Percentiles rank a stretch among this genome's conserved stretches.
phyloP scores from a whole-genome alignment of 2,888 invertebrate genomes.

The Amphiduros pacificus region DNA sequence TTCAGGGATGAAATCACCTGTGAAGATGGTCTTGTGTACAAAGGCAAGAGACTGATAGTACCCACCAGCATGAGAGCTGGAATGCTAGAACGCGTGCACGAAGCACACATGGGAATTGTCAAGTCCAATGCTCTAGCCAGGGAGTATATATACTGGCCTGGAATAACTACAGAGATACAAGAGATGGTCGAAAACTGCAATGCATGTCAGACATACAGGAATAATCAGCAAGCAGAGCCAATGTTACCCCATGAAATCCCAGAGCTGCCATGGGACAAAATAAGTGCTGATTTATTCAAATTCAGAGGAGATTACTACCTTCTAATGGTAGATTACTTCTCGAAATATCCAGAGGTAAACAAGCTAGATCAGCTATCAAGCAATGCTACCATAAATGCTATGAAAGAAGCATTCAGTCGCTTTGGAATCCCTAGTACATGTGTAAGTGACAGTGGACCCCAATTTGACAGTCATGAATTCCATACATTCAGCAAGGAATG shows the following conservation, averaged over 20 bases:
- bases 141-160: slow-evolving; percentile 25
- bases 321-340: slow-evolving; percentile 19
- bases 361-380: slow-evolving; percentile 3
- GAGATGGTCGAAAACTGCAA: slow-evolving; percentile 12
- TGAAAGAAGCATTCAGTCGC: slow-evolving; percentile 24
- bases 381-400: slow-evolving; percentile 7
- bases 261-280: slow-evolving; percentile 9
- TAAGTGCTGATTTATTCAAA: slow-evolving; percentile 20
- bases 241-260: slow-evolving; percentile 22
- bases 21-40: slow-evolving; percentile 12
- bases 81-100: slow-evolving; percentile 14
- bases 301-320: slow-evolving; percentile 14
- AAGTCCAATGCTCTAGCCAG: slow-evolving; percentile 23
- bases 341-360: slow-evolving; percentile 6
- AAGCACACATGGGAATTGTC: slow-evolving; percentile 17
- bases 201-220: slow-evolving; percentile 8
- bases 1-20: slow-evolving; percentile 2
- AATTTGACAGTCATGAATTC: slow-evolving; percentile 28
- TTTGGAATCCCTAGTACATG: slow-evolving; percentile 29
- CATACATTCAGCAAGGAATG: slow-evolving; percentile 10
- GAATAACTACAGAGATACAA: slow-evolving; percentile 24
- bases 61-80: slow-evolving; percentile 7
- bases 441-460: slow-evolving; percentile 29
- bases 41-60: slow-evolving; percentile 17
- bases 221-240: slow-evolving; percentile 14